Percentiles rank a stretch among this genome's conserved stretches.
These are phyloP conservation scores for Coelinius sp. DNA, from an alignment of 2,888 invertebrate genomes.

Conservation along the genomic window DNA sequence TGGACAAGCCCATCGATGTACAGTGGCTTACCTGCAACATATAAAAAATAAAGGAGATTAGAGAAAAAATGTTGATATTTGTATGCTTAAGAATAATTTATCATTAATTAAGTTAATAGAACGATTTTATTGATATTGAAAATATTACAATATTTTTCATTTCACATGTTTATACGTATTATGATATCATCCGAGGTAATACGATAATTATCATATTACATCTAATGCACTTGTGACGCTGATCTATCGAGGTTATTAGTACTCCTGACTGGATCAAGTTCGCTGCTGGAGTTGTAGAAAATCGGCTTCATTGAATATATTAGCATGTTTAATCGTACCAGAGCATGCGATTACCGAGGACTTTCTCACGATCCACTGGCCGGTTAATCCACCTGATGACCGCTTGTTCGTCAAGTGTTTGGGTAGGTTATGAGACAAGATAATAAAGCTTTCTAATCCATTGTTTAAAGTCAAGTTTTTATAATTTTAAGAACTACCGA, in stretches of 20 bases:
- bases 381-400: neutral
- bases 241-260: neutral
- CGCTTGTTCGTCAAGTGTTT: neutral
- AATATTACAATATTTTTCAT: too few relatives aligned
- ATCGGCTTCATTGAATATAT: constrained; percentile 43
- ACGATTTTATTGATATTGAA: too few relatives aligned
- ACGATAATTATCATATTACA: neutral
- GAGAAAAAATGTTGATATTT: neutral
- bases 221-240: neutral
- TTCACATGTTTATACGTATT: too few relatives aligned
- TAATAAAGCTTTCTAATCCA: neutral
- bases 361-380: constrained; percentile 30
- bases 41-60: neutral
- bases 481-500: neutral
- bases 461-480: too few relatives aligned
- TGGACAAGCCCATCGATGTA: neutral
- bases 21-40: neutral
- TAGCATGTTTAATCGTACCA: constrained; percentile 43
- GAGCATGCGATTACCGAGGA: constrained; percentile 23
- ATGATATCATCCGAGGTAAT: neutral
- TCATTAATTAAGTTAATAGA: too few relatives aligned
- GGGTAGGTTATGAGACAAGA: neutral
- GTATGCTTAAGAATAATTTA: too few relatives aligned
- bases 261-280: constrained; percentile 3
- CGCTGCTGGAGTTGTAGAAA: constrained; percentile 14